Evolutionary conservation across 2,797 vertebrate species (phyloP).

Genomic region (Labroides dimidiatus): DNA sequence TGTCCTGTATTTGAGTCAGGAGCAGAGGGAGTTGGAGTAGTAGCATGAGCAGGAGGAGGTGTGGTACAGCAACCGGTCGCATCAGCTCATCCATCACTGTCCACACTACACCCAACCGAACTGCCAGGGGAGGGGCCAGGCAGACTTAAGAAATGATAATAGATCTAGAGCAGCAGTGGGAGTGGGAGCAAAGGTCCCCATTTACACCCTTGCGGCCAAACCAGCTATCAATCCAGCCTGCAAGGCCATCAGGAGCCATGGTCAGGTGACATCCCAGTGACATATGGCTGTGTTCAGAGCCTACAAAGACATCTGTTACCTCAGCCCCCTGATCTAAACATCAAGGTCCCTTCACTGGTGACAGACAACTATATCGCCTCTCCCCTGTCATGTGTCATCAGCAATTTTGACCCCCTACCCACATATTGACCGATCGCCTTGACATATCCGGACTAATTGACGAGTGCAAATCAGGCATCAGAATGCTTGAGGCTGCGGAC

Average conservation of each 20-base stretch:
- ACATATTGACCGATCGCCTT: conserved; percentile 55
- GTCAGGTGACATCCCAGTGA: conserved; percentile 74
- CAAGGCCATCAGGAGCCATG: conserved; percentile 71
- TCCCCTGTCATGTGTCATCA: conserved; percentile 62
- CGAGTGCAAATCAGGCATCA: conserved; percentile 37
- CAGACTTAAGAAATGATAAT: conserved; percentile 72
- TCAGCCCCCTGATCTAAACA: conserved; percentile 47
- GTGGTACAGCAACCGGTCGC: conserved; percentile 51
- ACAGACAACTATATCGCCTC: conserved; percentile 62
- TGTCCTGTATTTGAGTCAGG: conserved; percentile 37
- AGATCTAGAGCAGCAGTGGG: conserved; percentile 56
- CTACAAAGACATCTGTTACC: conserved; percentile 65
- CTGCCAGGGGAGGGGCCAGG: conserved; percentile 49
- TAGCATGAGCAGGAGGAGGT: conserved; percentile 50
- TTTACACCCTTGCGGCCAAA: conserved; percentile 75
- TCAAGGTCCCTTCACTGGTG: conserved; percentile 67
- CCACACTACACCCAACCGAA: conserved; percentile 56
- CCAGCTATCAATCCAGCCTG: conserved; percentile 80
- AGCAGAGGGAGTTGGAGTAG: conserved; percentile 46
- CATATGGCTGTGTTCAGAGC: conserved; percentile 69
- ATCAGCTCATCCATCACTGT: conserved; percentile 79
- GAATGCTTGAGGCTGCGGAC: conserved; percentile 32
- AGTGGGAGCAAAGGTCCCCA: conserved; percentile 71
- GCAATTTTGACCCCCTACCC: conserved; percentile 51
- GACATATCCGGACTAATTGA: conserved; percentile 62